Conservation (phyloP, 2,113 vertebrate species). For the Pomatostomus ruficeps region DNA sequence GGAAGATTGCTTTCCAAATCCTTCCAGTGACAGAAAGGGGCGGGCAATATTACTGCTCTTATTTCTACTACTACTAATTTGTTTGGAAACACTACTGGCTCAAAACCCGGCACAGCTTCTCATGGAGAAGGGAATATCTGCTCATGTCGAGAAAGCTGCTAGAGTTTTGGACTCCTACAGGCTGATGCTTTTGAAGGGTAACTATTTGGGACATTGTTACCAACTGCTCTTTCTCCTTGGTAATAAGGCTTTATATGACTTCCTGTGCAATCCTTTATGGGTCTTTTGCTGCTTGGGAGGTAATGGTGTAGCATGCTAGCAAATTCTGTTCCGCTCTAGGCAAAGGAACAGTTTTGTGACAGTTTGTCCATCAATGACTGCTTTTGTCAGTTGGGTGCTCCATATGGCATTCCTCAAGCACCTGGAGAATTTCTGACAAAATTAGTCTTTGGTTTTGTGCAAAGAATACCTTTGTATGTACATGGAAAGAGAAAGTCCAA, state of each 20-base stretch:
- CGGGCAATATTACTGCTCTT: neutral
- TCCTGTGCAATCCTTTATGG: rapidly evolving
- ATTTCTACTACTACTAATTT: neutral
- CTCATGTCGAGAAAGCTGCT: neutral
- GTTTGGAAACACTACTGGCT: neutral
- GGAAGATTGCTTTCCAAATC: neutral
- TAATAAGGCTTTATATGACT: neutral
- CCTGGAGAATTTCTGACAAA: neutral
- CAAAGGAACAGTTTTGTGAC: neutral
- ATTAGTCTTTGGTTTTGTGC: neutral
- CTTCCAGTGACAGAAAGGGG: neutral
- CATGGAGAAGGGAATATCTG: neutral
- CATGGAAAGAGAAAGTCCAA: neutral
- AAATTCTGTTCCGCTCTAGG: neutral
- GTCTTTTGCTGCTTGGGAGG: neutral
- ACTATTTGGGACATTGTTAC: neutral
- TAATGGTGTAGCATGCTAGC: neutral
- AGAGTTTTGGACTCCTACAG: neutral
- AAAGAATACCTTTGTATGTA: neutral
- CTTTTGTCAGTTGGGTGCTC: neutral
- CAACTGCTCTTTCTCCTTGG: neutral
- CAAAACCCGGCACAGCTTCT: neutral
- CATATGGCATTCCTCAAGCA: neutral
- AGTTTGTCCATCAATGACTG: neutral
- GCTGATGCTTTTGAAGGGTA: neutral